Evolutionary conservation across 2,113 vertebrate species (phyloP), one percentile per base, ranked within the genome.

Genomic region (Serilophus lunatus): DNA sequence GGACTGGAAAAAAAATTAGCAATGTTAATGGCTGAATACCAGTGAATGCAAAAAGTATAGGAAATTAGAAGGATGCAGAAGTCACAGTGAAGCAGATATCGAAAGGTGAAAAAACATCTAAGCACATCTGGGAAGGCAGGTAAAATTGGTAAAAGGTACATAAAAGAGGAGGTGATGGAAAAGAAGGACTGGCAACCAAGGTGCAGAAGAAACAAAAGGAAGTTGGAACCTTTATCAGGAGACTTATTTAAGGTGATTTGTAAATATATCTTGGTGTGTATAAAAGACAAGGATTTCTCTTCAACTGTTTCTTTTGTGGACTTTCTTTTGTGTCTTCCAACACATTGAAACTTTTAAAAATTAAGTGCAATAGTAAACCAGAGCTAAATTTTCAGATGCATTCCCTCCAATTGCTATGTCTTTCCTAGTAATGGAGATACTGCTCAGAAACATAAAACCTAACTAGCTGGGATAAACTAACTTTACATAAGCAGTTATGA

Each of bases 401-500:
- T n/a, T 38, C 51, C 16, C 25, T 86, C 29, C 31, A 25, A 29
- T 71, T 74, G 35, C 57, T n/a, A 2, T 14, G 26, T 24, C 60
- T 81, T 56, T 81, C 47, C 68, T 31, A 29, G 25, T 35, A 82
- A 57, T 1, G 63, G 40, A 74, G 44, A 31, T 17, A 23, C 77
- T 75, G 77, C 80, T 88, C 10, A 9, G 75, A 81, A 82, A 12
- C 72, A 56, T 64, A 83, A 83, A 78, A 57, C 38, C 40, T 78
- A 87, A 60, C 86, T 78, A 92, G 50, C 71, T 86, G 71, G 69
- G 84, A 51, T 76, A 86, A 89, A 70, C 60, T 68, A 78, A 77
- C 68, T 92, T 94, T 86, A 89, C 68, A 80, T 56, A 85, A 93
- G 82, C 70, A 80, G 69, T 83, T 93, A 91, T 44, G 80, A 90